A percentile compares a stretch with the other conserved stretches of the same genome.
phyloP scores from a whole-genome alignment of 1,140 invertebrate genomes.

The Oryzaephilus surinamensis region DNA sequence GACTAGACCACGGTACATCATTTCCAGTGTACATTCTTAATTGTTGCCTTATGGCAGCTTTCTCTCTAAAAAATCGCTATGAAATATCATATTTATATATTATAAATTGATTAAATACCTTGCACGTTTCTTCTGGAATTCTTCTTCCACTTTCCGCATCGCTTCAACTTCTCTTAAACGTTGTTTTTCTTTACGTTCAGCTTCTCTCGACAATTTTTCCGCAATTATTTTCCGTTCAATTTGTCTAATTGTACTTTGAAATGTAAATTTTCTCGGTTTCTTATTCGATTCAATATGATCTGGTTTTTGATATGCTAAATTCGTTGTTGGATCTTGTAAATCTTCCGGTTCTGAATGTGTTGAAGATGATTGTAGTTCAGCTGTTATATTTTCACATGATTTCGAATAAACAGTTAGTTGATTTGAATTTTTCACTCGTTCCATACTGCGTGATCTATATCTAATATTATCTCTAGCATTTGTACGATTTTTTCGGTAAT shows the following conservation, averaged over 20 bases:
- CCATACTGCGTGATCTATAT: conserved; percentile 7
- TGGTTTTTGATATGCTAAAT: too few species aligned
- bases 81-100: background rate
- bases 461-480: conserved; percentile 4
- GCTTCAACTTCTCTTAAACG: conserved; percentile 62
- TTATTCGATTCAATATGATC: too few species aligned
- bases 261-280: conserved; percentile 59
- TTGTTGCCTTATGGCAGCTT: conserved; percentile 62
- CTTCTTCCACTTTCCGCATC: conserved; percentile 48
- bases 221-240: conserved; percentile 61
- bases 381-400: conserved; percentile 38
- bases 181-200: conserved; percentile 64
- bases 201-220: conserved; percentile 62
- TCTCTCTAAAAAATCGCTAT: conserved; percentile 41
- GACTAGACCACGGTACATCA: conserved; percentile 36
- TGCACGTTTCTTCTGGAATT: conserved; percentile 33
- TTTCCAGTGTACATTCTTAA: conserved; percentile 53
- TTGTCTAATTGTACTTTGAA: conserved; percentile 69
- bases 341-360: conserved; percentile 23
- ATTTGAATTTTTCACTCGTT: conserved; percentile 2
- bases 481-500: conserved; percentile 5
- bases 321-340: conserved; percentile 28
- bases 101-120: conserved; percentile 13
- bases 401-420: conserved; percentile 28
- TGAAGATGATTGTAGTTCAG: conserved; percentile 5